Evolutionary conservation across 2,113 vertebrate genomes (phyloP), one percentile per base, ranked within the genome.

Genomic region (Trogon melanurus): DNA sequence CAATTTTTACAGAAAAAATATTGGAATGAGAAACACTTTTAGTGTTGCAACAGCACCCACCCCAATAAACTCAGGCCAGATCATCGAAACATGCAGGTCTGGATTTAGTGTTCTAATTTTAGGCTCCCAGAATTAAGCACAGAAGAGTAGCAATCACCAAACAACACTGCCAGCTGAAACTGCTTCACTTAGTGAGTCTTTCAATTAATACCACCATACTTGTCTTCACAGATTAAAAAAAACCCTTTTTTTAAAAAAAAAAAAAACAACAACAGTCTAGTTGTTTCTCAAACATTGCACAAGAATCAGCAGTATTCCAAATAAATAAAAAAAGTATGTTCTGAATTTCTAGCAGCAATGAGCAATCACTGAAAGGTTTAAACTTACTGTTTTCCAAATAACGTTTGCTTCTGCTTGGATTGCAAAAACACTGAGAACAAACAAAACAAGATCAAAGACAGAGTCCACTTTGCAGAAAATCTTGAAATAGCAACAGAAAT

Each of bases 401-500:
- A 6, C 19, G 72, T 69, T 94, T 94, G 34, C 54, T 92, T 95
- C 91, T 96, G 94, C 95, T 89, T 92, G 34, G 48, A 80, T 67
- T 96, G 79, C 82, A 93, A 90, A 95, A 93, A 91, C 61, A 73
- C 1, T 1, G 4, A 93, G 51, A 89, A 87, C 51, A 91, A 95
- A 88, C 44, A 89, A 76, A 95, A 61, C 51, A 76, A 93, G 85
- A 96, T 97, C 89, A 96, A 96, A 96, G 85, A 26, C 70, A 44
- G 26, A 72, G 89, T 71, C 62, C 86, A 86, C 64, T 45, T 2
- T 27, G 38, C 50, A 84, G 29, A 88, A 95, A 81, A 86, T 12
- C 64, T 89, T 58, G 65, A 96, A 94, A 94, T 38, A 85, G 67
- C 66, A 93, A 75, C 71, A 93, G 38, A 80, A 89, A 47, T 34